These are phyloP conservation scores for Amphiduros pacificus DNA, from an alignment of 2,888 invertebrate genomes.

Conservation along the genomic window DNA sequence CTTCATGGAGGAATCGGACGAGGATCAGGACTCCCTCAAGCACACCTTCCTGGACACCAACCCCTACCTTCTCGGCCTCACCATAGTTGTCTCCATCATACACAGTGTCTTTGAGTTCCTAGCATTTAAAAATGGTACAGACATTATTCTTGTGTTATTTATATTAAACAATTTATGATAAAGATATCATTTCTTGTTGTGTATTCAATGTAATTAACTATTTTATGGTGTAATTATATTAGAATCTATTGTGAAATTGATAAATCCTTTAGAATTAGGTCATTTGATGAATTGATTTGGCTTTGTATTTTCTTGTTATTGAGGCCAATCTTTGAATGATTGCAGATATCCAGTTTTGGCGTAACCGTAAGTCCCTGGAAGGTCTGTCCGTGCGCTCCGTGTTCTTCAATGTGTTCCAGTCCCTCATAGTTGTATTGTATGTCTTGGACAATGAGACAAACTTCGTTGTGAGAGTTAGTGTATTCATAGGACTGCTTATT, in stretches of 20 bases:
- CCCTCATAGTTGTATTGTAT: conserved; percentile 90
- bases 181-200: background rate
- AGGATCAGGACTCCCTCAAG: conserved; percentile 69
- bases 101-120: conserved; percentile 98
- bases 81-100: conserved; percentile 87
- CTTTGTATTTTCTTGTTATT: too few relatives aligned
- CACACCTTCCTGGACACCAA: conserved; percentile 91
- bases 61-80: conserved; percentile 88
- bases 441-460: conserved; percentile 99
- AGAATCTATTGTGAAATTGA: background rate
- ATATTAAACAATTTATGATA: background rate
- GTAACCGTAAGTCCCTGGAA: conserved; percentile 92
- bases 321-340: conserved; percentile 7
- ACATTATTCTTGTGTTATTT: background rate
- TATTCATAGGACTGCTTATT: conserved; percentile 90
- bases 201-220: background rate
- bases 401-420: conserved; percentile 98
- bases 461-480: conserved; percentile 90
- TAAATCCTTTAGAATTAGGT: too few relatives aligned
- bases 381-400: conserved; percentile 95
- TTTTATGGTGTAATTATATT: background rate
- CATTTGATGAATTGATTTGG: too few relatives aligned
- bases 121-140: conserved; percentile 93
- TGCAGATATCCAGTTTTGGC: conserved; percentile 98
- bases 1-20: conserved; percentile 66